Base-by-base conservation (phyloP, 2,113 vertebrate species). In the Recurvirostra avosetta region DNA sequence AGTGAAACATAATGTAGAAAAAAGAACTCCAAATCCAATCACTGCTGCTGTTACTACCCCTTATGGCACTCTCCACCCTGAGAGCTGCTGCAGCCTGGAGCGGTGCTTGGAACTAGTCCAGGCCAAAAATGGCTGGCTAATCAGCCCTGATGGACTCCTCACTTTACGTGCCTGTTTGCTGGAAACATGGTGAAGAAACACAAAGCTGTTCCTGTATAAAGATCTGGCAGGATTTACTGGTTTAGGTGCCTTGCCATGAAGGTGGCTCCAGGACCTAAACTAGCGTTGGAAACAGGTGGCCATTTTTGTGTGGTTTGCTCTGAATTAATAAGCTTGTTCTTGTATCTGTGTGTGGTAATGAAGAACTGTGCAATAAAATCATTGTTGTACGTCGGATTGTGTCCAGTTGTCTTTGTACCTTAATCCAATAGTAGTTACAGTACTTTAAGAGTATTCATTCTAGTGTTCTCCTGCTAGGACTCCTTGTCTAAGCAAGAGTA, bases 61-160 rank as follows among this genome's bases (percentile, higher is more conserved):
- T 58, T 55, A 7, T 4, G 3, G 3, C 8, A 5, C 6, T 43
- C 20, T 52, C 18, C 0, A 8, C 45, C 20, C n/a, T 17, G 47
- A 38, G 67, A 72, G 78, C 53, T 61, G 49, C 67, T 22, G 67
- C 19, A 80, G 72, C 32, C 13, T 50, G 41, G n/a, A 86, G 56
- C 2, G 0, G 17, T 53, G 36, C n/a, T 49, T 84, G 86, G 81
- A 84, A 70, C 32, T 20, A 41, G 9, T 77, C 55, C 56, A 62
- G 67, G 36, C 45, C 1, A 0, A 88, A 67, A 93, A 61, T 32
- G 63, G 21, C 52, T 47, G 68, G 26, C 29, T 67, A 12, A 32
- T 74, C 50, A 40, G 78, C 62, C 18, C 20, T 21, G 34, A 3
- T 34, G 61, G 41, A 8, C 55, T 67, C 23, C 27, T 59, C 0